Conservation (phyloP, 2,797 vertebrate genomes). For the Anomalospiza imberbis region DNA sequence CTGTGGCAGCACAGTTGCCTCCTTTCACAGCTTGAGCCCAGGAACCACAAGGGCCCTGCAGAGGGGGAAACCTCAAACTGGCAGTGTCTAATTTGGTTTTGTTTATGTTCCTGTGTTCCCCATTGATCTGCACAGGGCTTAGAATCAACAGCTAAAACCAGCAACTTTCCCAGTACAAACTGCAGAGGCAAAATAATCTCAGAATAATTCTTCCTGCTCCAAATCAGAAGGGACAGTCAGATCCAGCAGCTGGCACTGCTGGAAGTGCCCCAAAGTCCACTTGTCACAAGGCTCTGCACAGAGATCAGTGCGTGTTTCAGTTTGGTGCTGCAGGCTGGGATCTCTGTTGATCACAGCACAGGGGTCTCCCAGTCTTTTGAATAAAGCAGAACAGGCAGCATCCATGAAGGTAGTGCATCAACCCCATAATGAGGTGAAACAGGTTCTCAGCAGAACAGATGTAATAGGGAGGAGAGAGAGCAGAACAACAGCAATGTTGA, state of each 20-base stretch:
- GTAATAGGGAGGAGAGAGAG: background rate
- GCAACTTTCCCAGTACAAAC: background rate
- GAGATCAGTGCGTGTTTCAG: background rate
- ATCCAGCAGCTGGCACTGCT: background rate
- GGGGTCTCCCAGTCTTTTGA: background rate
- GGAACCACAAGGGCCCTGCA: constrained; percentile 46
- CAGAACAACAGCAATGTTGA: background rate
- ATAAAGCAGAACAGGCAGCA: background rate
- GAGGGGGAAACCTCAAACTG: constrained; percentile 61
- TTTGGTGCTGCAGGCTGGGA: background rate
- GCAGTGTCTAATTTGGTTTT: constrained; percentile 57
- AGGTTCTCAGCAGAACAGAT: background rate
- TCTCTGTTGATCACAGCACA: background rate
- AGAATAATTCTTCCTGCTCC: background rate
- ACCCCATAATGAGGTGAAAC: background rate
- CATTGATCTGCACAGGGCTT: constrained; percentile 13
- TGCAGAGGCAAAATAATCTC: constrained; percentile 1
- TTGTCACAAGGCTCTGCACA: background rate
- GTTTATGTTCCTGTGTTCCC: constrained; percentile 24
- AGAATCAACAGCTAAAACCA: constrained; percentile 25
- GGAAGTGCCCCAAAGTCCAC: background rate
- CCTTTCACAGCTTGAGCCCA: constrained; percentile 46
- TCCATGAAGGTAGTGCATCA: background rate
- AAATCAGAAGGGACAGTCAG: background rate
- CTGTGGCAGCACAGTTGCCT: constrained; percentile 46